Conservation (phyloP, 2,888 invertebrate species). For the Lasioglossum morio region DNA sequence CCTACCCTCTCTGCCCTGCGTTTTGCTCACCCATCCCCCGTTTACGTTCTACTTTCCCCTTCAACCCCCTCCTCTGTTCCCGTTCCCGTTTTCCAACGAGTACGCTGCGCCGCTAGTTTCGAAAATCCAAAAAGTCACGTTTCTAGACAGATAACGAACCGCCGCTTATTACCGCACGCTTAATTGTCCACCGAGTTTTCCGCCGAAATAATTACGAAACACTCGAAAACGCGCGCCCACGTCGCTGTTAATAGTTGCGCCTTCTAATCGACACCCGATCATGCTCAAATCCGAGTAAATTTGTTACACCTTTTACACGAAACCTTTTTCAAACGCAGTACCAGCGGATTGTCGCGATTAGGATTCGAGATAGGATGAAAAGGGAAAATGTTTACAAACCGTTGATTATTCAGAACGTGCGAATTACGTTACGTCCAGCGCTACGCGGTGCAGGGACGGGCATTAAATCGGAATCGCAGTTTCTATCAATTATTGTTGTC, state of each 20-base stretch:
- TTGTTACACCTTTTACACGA: too few relatives aligned
- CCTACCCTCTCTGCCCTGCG: not conserved
- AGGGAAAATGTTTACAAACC: not conserved
- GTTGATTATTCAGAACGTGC: not conserved
- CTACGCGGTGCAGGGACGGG: not conserved
- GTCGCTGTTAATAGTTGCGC: not conserved
- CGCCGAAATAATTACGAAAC: conserved; percentile 66
- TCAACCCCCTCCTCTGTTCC: not conserved
- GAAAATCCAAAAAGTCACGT: conserved; percentile 76
- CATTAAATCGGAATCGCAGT: not conserved
- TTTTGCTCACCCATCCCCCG: not conserved
- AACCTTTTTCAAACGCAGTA: not conserved
- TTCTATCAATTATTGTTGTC: conserved; percentile 24
- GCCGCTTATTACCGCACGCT: conserved; percentile 64
- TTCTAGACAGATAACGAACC: conserved; percentile 68
- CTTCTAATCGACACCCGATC: not conserved
- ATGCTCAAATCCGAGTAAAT: not conserved
- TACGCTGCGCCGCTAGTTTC: conserved; percentile 57
- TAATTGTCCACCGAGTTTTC: conserved; percentile 64
- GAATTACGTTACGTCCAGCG: not conserved
- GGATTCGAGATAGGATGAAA: not conserved
- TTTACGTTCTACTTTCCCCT: not conserved
- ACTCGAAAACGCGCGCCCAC: conserved; percentile 24
- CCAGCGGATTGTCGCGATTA: not conserved
- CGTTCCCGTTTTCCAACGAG: conserved; percentile 30